phyloP scores from a whole-genome alignment of 2,113 vertebrate genomes.

The Centropus bengalensis region DNA sequence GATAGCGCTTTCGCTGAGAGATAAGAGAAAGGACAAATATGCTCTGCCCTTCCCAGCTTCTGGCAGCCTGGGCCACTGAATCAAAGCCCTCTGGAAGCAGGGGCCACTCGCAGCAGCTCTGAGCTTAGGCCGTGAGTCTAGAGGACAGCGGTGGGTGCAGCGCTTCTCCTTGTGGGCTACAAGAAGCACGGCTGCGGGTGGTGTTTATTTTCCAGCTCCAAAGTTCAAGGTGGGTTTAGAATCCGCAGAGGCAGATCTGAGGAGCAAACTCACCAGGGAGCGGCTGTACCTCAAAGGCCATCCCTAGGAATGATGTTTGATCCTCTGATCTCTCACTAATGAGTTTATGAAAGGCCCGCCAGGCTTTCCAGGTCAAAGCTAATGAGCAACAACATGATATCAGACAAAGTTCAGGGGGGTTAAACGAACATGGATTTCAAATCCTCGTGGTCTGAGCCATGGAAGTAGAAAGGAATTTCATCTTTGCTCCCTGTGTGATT shows the following conservation, averaged over 20 bases:
- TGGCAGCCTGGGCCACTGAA: background rate
- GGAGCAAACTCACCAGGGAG: background rate
- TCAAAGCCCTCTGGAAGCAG: background rate
- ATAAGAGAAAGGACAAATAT: background rate
- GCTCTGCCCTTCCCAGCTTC: background rate
- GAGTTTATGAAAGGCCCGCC: slow-evolving; percentile 43
- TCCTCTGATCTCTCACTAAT: slow-evolving; percentile 37
- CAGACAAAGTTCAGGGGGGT: slow-evolving; percentile 41
- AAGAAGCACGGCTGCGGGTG: background rate
- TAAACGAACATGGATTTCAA: slow-evolving; percentile 42
- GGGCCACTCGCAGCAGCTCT: background rate
- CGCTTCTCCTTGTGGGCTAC: rapidly evolving
- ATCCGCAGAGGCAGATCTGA: background rate
- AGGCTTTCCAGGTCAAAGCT: slow-evolving; percentile 38
- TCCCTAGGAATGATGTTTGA: background rate
- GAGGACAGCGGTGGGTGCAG: background rate
- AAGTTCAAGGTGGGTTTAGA: background rate
- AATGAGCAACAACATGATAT: slow-evolving; percentile 4
- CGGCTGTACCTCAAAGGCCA: background rate
- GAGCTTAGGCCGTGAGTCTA: background rate
- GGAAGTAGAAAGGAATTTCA: background rate
- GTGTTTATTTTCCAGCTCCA: background rate
- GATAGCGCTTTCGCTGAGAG: background rate
- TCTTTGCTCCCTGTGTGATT: background rate
- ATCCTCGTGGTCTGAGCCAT: background rate